These are phyloP conservation scores for Platichthys flesus DNA, from an alignment of 2,113 vertebrate species.

Conservation along the genomic window DNA sequence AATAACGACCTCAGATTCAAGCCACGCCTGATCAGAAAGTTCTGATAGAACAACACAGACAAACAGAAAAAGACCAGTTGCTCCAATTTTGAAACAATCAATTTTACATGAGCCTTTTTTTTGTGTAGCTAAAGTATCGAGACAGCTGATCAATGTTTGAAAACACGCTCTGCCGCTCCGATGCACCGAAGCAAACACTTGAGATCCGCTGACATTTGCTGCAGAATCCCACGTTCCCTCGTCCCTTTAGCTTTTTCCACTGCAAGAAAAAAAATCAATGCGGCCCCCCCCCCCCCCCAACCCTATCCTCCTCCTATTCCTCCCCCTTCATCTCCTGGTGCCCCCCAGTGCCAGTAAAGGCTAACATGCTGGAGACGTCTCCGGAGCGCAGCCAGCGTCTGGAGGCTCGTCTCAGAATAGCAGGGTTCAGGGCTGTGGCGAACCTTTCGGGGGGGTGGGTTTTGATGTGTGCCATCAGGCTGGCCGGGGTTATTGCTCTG, in stretches of 20 bases:
- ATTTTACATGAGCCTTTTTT: not conserved
- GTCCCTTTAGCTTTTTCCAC: conserved; percentile 39
- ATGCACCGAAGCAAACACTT: conserved; percentile 2
- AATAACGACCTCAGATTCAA: not conserved
- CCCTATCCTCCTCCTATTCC: conserved; percentile 33
- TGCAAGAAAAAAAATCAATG: conserved; percentile 58
- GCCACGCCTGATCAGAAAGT: not conserved
- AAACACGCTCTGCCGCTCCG: conserved; percentile 6
- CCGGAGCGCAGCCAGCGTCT: conserved; percentile 40
- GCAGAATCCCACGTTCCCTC: conserved; percentile 40
- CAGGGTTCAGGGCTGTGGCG: conserved; percentile 52
- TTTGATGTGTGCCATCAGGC: conserved; percentile 18
- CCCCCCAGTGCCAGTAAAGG: conserved; percentile 45
- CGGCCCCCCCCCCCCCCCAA: not conserved
- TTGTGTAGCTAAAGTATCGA: not conserved
- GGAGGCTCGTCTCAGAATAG: conserved; percentile 52
- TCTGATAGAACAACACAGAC: not conserved
- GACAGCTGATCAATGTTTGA: conserved; percentile 6
- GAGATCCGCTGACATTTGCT: conserved; percentile 51
- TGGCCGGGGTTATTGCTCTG: not conserved
- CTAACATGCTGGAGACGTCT: conserved; percentile 50
- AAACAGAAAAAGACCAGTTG: not conserved
- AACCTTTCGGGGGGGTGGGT: conserved; percentile 36
- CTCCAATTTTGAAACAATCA: conserved; percentile 2
- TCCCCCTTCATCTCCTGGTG: conserved; percentile 28